Conservation (phyloP, 2,797 vertebrate genomes). For the Pogonophryne albipinna region DNA sequence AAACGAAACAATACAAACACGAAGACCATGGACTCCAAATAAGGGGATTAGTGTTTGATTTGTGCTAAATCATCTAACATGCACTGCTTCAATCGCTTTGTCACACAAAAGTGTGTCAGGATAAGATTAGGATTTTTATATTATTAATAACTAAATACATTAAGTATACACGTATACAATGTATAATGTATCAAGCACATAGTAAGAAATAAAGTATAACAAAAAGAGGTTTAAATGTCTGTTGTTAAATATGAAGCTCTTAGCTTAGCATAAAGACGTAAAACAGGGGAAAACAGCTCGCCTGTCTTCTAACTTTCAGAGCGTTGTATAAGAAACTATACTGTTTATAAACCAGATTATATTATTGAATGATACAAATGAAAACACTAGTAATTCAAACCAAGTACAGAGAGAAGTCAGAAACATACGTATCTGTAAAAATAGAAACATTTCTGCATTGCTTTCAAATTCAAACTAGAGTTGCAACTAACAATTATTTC, state of each 20-base stretch:
- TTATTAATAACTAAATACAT: no score
- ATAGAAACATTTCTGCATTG: not conserved
- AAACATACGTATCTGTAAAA: not conserved
- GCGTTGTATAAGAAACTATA: not conserved
- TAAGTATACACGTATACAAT: not conserved
- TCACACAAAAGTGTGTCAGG: slow-evolving; percentile 8
- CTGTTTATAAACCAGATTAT: not conserved
- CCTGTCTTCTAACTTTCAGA: not conserved
- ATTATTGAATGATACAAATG: not conserved
- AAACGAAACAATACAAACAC: not conserved
- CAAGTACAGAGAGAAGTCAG: not conserved
- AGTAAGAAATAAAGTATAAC: not conserved
- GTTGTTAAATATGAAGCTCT: slow-evolving; percentile 4
- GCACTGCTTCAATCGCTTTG: not conserved
- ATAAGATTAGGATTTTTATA: not conserved
- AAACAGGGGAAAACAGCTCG: not conserved
- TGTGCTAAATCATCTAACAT: not conserved
- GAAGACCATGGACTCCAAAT: not conserved
- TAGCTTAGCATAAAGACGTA: not conserved
- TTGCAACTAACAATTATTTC: not conserved
- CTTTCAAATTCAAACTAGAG: not conserved
- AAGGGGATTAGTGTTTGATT: not conserved
- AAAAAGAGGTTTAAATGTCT: not conserved
- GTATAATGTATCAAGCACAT: not conserved
- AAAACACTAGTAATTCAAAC: not conserved